Conservation (phyloP, 2,888 invertebrate species). For the Conus canariensis region DNA sequence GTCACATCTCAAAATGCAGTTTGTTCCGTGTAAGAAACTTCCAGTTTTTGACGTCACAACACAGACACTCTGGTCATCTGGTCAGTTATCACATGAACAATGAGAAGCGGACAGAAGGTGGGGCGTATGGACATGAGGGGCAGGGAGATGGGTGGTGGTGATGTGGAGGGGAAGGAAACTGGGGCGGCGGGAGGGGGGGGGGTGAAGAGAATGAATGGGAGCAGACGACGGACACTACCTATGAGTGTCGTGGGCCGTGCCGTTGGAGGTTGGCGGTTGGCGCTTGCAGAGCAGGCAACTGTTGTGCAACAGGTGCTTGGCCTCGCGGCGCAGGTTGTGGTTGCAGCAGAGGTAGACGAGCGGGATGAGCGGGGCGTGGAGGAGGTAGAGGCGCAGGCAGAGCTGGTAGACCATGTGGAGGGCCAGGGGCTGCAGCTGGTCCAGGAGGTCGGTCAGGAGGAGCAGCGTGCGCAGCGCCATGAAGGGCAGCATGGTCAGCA, state of each 20-base stretch:
- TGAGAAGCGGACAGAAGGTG: background rate
- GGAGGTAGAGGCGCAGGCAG: conserved; percentile 66
- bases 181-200: background rate
- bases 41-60: no score
- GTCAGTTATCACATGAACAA: conserved; percentile 7
- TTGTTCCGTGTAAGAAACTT: no score
- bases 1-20: no score
- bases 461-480: conserved; percentile 62
- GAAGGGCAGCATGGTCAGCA: conserved; percentile 65
- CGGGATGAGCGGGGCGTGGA: conserved; percentile 67
- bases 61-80: no score
- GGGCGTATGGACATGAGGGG: background rate
- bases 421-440: conserved; percentile 49
- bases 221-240: background rate
- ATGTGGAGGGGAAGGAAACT: background rate
- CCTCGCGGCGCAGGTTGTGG: conserved; percentile 58
- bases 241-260: background rate
- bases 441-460: conserved; percentile 57
- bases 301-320: conserved; percentile 46
- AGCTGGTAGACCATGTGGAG: conserved; percentile 65
- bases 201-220: background rate
- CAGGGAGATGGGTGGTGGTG: background rate
- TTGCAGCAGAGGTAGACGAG: conserved; percentile 67
- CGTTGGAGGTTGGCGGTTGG: background rate
- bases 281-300: background rate